A percentile compares a stretch with the other conserved stretches of the same genome.
Conservation (phyloP, 2,797 vertebrate genomes). For the Gymnocypris eckloni region DNA sequence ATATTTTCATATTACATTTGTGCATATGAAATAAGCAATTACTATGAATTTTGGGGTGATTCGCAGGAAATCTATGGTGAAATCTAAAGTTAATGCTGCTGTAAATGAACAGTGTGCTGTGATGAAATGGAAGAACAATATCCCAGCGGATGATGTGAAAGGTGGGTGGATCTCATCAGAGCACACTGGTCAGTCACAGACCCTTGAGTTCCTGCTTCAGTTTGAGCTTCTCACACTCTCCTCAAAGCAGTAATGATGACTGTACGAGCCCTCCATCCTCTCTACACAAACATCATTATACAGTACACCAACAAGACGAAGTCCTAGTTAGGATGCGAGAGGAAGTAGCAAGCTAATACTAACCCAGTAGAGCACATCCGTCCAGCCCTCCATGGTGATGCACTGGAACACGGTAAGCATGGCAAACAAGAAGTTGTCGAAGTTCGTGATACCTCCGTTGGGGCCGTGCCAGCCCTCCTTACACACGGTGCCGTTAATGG, state of each 20-base stretch:
- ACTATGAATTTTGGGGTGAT: neutral
- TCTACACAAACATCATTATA: neutral
- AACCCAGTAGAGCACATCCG: conserved; percentile 98
- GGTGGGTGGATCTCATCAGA: conserved; percentile 37
- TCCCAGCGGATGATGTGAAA: conserved; percentile 37
- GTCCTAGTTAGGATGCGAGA: neutral
- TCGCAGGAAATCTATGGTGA: neutral
- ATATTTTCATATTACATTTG: neutral
- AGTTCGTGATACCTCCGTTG: conserved; percentile 97
- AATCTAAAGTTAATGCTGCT: neutral
- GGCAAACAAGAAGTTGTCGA: conserved; percentile 98
- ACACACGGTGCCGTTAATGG: conserved; percentile 91
- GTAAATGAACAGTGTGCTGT: conserved; percentile 8
- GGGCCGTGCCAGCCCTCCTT: conserved; percentile 95
- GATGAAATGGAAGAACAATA: conserved; percentile 12
- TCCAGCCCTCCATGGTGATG: conserved; percentile 99
- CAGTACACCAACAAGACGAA: neutral
- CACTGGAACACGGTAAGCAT: conserved; percentile 99
- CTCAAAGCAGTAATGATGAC: conserved; percentile 8
- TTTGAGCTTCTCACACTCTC: conserved; percentile 41
- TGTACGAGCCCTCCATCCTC: conserved; percentile 19
- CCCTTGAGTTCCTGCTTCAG: conserved; percentile 39
- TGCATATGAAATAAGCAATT: neutral
- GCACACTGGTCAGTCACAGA: conserved; percentile 33
- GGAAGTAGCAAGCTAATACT: conserved; percentile 67